phyloP scores from a whole-genome alignment of 92 coral and sea anemone genomes.

The Paramuricea clavata region DNA sequence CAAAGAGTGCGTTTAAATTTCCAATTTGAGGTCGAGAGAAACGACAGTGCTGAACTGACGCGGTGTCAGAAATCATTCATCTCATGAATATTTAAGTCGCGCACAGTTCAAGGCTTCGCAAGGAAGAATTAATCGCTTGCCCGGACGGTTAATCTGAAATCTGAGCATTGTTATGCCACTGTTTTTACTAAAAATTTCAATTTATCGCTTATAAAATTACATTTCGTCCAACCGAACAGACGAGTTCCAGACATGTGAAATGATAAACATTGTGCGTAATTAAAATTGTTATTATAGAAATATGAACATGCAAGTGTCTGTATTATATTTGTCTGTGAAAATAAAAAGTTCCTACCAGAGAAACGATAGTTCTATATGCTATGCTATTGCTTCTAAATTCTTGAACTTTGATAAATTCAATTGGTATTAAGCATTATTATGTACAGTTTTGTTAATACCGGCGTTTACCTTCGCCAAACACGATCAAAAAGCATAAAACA shows the following conservation, averaged over 20 bases:
- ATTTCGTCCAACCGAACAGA: background rate
- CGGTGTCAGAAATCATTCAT: slow-evolving; percentile 8
- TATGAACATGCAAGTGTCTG: slow-evolving; percentile 6
- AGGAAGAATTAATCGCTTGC: slow-evolving; percentile 15
- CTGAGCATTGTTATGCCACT: background rate
- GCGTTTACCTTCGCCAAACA: background rate
- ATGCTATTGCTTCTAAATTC: background rate
- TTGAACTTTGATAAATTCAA: background rate
- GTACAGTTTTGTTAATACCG: background rate
- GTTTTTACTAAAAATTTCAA: background rate
- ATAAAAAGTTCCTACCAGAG: background rate
- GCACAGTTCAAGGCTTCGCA: slow-evolving; percentile 14
- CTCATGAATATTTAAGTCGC: slow-evolving; percentile 43
- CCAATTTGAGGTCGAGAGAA: slow-evolving; percentile 44
- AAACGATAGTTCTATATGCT: background rate
- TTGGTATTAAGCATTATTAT: background rate
- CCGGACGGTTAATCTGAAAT: background rate
- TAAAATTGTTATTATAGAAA: slow-evolving; percentile 20
- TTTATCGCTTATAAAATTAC: background rate
- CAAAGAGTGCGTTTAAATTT: slow-evolving; percentile 16
- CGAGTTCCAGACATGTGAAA: background rate
- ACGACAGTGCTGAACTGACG: slow-evolving; percentile 27
- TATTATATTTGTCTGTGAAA: background rate
- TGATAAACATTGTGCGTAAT: background rate
- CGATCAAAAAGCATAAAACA: slow-evolving; percentile 17